Evolutionary conservation across 2,888 invertebrate genomes (phyloP).

Genomic region (Nezara viridula): DNA sequence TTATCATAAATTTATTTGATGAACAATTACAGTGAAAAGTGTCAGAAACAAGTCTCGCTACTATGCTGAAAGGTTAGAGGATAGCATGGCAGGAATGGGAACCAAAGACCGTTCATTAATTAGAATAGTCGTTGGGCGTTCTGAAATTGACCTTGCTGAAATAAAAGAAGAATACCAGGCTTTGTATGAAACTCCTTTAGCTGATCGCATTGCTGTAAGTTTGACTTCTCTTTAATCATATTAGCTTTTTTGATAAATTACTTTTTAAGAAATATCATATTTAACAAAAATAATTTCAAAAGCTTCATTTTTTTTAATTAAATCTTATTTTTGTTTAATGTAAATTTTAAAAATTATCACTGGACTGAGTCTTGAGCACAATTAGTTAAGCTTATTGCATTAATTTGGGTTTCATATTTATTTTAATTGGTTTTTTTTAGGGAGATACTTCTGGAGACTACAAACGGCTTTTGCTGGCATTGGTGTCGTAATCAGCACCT

Average conservation of each 20-base stretch:
- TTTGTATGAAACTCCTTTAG: conserved; percentile 69
- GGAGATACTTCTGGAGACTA: conserved; percentile 70
- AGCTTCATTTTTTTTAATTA: background rate
- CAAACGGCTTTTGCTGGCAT: conserved; percentile 69
- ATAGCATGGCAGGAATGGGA: conserved; percentile 72
- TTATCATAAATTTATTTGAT: background rate
- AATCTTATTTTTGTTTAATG: background rate
- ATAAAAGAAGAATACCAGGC: conserved; percentile 71
- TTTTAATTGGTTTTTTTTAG: conserved; percentile 65
- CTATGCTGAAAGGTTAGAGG: conserved; percentile 72
- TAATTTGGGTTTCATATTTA: conserved; percentile 25
- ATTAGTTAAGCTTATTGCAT: conserved; percentile 17
- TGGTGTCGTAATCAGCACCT: conserved; percentile 66
- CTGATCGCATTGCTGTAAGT: conserved; percentile 69
- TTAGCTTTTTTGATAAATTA: background rate
- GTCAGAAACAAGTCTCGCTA: conserved; percentile 70
- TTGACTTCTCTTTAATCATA: conserved; percentile 22
- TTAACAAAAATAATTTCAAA: background rate
- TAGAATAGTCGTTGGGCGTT: conserved; percentile 71
- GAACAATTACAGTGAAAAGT: conserved; percentile 67
- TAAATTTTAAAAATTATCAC: background rate
- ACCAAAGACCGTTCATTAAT: conserved; percentile 72
- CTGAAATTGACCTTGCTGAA: conserved; percentile 71
- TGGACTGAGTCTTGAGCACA: background rate
- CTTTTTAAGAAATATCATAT: background rate